These are phyloP conservation scores for Lophotis ruficrista DNA, from an alignment of 2,113 vertebrate genomes.

Conservation along the genomic window DNA sequence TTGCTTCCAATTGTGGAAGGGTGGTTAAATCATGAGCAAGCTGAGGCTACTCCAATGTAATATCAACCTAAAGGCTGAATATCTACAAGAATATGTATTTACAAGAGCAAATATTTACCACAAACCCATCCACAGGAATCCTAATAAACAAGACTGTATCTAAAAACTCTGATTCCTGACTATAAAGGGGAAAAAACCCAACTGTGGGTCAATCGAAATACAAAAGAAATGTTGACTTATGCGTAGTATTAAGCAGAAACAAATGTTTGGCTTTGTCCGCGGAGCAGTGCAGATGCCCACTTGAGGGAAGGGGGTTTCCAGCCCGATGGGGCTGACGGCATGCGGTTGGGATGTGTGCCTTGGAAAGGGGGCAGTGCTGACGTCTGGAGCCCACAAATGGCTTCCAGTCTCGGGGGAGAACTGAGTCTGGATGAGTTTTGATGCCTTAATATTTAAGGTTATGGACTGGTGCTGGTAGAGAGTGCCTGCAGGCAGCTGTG, in stretches of 20 bases:
- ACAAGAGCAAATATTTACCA: background rate
- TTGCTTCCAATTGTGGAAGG: background rate
- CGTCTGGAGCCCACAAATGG: background rate
- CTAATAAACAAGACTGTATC: background rate
- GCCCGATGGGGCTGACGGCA: fast-evolving
- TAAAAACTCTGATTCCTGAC: background rate
- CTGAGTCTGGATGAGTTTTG: background rate
- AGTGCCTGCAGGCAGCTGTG: background rate
- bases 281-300: background rate
- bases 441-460: background rate
- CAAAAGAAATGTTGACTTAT: background rate
- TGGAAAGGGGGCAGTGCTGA: background rate
- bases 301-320: background rate
- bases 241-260: background rate
- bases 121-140: background rate
- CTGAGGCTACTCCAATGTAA: background rate
- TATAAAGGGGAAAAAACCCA: background rate
- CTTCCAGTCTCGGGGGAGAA: background rate
- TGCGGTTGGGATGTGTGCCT: fast-evolving
- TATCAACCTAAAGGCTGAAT: background rate
- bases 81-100: fast-evolving
- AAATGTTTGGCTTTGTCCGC: background rate
- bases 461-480: background rate
- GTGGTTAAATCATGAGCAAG: background rate
- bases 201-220: background rate